Percentiles rank a stretch among this genome's conserved stretches.
Evolutionary conservation across 2,888 invertebrate genomes (phyloP).

Genomic region (Choreutis nemorana): DNA sequence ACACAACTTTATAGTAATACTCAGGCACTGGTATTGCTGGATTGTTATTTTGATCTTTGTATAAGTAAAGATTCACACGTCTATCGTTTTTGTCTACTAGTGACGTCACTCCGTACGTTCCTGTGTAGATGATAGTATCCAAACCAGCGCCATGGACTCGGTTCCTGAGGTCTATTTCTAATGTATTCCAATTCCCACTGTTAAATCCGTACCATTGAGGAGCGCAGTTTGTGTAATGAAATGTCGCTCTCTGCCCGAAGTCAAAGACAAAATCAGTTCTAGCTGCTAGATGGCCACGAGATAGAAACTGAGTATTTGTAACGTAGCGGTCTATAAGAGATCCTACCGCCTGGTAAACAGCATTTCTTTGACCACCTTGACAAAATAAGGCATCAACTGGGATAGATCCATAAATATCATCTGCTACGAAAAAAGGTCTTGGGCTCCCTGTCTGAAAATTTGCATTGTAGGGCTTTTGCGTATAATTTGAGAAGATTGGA

Average conservation of each 20-base stretch:
- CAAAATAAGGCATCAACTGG: conserved; percentile 38
- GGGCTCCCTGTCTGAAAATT: conserved; percentile 40
- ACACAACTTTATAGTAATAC: conserved; percentile 62
- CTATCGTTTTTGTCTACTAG: conserved; percentile 44
- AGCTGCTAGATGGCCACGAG: conserved; percentile 71
- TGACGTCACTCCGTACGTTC: conserved; percentile 64
- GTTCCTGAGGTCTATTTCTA: conserved; percentile 53
- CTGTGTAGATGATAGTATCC: conserved; percentile 64
- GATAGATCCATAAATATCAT: conserved; percentile 24
- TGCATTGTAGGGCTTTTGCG: conserved; percentile 46
- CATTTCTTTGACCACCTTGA: conserved; percentile 29
- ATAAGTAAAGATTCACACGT: conserved; percentile 40
- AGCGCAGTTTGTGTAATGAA: conserved; percentile 72
- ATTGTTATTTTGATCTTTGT: conserved; percentile 37
- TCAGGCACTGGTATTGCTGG: conserved; percentile 49
- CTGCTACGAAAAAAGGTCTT: conserved; percentile 38
- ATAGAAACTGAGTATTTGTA: conserved; percentile 37
- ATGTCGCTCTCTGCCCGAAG: conserved; percentile 67
- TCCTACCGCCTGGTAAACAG: conserved; percentile 34
- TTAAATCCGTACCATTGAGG: conserved; percentile 75
- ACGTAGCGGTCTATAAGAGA: conserved; percentile 38
- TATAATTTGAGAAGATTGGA: conserved; percentile 42
- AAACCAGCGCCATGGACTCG: conserved; percentile 33
- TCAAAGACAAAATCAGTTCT: conserved; percentile 71
- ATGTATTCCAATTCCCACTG: conserved; percentile 65